Evolutionary conservation across 92 coral and sea anemone genomes (phyloP), one percentile per base, ranked within the genome.

Genomic region (Heteractis magnifica): DNA sequence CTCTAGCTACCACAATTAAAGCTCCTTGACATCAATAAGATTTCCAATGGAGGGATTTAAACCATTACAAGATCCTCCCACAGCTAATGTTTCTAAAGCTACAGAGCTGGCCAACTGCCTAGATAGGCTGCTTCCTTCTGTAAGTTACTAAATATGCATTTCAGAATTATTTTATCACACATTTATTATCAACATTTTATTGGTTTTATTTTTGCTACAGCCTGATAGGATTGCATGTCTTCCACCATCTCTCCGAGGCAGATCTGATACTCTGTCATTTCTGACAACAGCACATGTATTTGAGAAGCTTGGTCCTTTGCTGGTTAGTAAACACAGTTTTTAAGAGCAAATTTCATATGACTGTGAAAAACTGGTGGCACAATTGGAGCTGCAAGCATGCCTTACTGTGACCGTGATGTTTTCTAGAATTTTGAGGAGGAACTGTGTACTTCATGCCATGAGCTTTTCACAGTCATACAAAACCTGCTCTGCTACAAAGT

Each of bases 41-140:
- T 96, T 92, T 87, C 99, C 98, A 56, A 70, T 96, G 41, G 94
- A 85, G 10, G 93, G 90, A 15, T 90, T 82, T 84, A 88, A 89
- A 49, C 99, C 99, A 18, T 85, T 96, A 14, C 99, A 94, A 75
- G 99, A 96, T 78, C 98, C 94, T 26, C 99, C 99, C 10, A 52
- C 75, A 71, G 86, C 94, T 49, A 89, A 89, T 89, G 82, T 96
- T 34, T 87, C 94, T 49, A 94, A 94, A 83, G 96, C 97, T 5
- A 84, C 80, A 62, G 98, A 96, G 60, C 89, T 96, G 6, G 71
- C 86, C 60, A 88, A 87, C 21, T 96, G 95, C 80, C 81, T 96
- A 80, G 94, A 90, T 13, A 92, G 97, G 51, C 87, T 96, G 18
- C 65, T 96, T 12, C 99, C 99, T 18, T 83, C 86, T 75, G 81